Evolutionary conservation across 2,113 vertebrate genomes (phyloP).

Genomic region (Rostratula benghalensis): DNA sequence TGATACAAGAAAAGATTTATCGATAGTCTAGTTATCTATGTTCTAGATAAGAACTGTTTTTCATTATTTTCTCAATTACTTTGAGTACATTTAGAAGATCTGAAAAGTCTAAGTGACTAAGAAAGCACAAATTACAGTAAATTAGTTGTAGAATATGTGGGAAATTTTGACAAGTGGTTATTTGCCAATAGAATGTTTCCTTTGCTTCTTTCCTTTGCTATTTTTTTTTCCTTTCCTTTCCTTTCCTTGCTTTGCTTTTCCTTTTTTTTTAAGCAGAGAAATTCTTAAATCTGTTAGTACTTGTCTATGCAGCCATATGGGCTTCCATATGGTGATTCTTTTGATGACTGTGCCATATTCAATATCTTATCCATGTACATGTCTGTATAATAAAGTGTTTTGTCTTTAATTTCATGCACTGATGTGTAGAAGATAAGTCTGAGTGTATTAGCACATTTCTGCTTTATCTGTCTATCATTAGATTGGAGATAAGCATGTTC

Average conservation of each 20-base stretch:
- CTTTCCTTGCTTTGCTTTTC: not conserved
- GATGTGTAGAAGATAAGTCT: not conserved
- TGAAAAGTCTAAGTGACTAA: not conserved
- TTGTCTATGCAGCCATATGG: constrained; percentile 48
- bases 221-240: not conserved
- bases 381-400: constrained; percentile 55
- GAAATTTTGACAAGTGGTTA: not conserved
- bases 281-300: constrained; percentile 13
- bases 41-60: not conserved
- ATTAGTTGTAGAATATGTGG: not conserved
- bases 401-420: constrained; percentile 41
- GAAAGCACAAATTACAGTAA: not conserved
- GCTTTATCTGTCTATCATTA: not conserved
- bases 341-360: constrained; percentile 47
- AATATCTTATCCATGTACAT: not conserved
- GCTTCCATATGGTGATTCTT: constrained; percentile 60
- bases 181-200: not conserved
- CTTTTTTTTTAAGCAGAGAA: not conserved
- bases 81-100: not conserved
- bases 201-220: not conserved
- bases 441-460: constrained; percentile 1
- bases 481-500: not conserved
- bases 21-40: not conserved
- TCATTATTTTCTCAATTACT: not conserved
- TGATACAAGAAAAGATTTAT: not conserved